A percentile compares a stretch with the other conserved stretches of the same genome.
Conservation (phyloP, 64 coral and sea anemone genomes). For the Porites australiensis region DNA sequence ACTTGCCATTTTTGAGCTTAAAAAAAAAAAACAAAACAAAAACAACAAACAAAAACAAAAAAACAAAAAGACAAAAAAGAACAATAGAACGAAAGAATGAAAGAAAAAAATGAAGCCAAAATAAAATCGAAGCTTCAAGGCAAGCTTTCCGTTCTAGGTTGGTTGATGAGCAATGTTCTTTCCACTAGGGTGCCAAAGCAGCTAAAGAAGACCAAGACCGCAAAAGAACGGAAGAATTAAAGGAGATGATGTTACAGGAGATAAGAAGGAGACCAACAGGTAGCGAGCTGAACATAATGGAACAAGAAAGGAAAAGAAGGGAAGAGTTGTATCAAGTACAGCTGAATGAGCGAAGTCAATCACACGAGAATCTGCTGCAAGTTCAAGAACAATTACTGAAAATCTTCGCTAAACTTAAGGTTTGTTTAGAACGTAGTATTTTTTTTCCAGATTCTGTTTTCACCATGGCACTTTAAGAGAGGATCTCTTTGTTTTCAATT, state of each 20-base stretch:
- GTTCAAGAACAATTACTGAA: slow-evolving; percentile 96
- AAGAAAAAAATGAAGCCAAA: too few relatives aligned
- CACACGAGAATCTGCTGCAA: slow-evolving; percentile 70
- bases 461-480: too few relatives aligned
- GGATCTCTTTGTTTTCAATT: too few relatives aligned
- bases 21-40: too few relatives aligned
- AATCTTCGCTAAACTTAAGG: slow-evolving; percentile 95
- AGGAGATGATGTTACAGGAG: slow-evolving; percentile 93
- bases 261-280: slow-evolving; percentile 63
- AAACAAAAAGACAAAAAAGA: too few relatives aligned
- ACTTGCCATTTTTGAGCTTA: too few relatives aligned
- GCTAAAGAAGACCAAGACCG: slow-evolving; percentile 56
- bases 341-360: slow-evolving; percentile 61
- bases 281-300: neutral
- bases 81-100: too few relatives aligned
- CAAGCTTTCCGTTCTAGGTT: too few relatives aligned
- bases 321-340: slow-evolving; percentile 20
- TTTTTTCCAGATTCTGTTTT: neutral
- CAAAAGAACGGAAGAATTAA: slow-evolving; percentile 71
- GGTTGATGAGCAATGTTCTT: neutral
- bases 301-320: slow-evolving; percentile 49
- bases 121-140: too few relatives aligned
- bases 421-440: neutral
- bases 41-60: too few relatives aligned
- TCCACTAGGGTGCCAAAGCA: slow-evolving; percentile 11